Percentiles rank a stretch among this genome's conserved stretches.
Conservation (phyloP, 2,113 vertebrate species). For the Spermophilus dauricus region DNA sequence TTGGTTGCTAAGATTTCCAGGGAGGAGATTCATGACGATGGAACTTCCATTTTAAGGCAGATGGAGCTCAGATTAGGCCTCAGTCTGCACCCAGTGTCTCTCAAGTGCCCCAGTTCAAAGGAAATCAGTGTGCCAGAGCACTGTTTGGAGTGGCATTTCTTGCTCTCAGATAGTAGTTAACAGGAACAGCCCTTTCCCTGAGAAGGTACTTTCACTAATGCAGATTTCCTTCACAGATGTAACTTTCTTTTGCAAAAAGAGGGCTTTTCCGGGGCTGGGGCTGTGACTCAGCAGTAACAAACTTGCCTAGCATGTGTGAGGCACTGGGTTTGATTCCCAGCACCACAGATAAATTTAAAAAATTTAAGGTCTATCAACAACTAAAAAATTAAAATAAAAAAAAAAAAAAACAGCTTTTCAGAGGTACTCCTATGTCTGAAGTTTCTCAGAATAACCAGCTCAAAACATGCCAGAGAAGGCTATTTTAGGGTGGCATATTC, state of each 20-base stretch:
- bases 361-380: too few relatives aligned
- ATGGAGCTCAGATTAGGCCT: neutral
- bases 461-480: neutral
- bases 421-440: neutral
- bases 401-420: neutral
- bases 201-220: neutral
- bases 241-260: neutral
- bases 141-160: neutral
- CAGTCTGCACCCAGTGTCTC: neutral
- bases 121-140: neutral
- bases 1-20: neutral
- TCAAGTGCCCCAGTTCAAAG: neutral
- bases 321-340: too few relatives aligned
- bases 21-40: neutral
- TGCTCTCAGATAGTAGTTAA: neutral
- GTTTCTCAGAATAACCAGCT: conserved; percentile 27
- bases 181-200: neutral
- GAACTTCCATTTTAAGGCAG: neutral
- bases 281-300: too few relatives aligned
- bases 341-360: too few relatives aligned
- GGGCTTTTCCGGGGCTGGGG: too few relatives aligned
- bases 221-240: neutral
- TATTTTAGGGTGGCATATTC: neutral
- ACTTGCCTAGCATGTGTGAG: too few relatives aligned
- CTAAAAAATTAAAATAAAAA: too few relatives aligned